phyloP scores from a whole-genome alignment of 37 sponge, comb jelly and placozoan species.

The Oopsacas minuta region DNA sequence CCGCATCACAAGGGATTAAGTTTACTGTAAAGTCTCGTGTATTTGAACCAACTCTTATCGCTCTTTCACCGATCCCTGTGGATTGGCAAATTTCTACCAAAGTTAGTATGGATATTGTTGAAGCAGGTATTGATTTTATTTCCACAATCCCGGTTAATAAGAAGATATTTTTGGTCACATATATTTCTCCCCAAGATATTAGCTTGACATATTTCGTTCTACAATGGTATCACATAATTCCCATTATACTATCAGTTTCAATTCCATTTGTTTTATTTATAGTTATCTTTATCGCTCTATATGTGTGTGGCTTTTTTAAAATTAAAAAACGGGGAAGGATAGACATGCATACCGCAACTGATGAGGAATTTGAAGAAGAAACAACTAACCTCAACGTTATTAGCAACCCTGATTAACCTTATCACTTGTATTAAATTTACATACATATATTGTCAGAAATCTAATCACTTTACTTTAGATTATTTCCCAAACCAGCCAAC shows the following conservation, averaged over 20 bases:
- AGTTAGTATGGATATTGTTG: neutral
- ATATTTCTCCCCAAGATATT: neutral
- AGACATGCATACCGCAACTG: neutral
- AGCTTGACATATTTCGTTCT: neutral
- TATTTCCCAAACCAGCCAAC: too few relatives aligned
- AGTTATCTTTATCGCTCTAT: neutral
- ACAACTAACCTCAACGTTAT: neutral
- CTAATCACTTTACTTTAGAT: too few relatives aligned
- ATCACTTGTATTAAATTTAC: neutral
- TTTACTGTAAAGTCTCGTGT: neutral
- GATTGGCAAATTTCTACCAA: neutral
- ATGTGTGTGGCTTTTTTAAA: slow-evolving; percentile 4
- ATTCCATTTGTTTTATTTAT: neutral
- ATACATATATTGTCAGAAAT: too few relatives aligned
- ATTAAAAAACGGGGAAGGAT: neutral
- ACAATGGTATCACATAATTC: slow-evolving; percentile 18
- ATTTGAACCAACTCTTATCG: neutral
- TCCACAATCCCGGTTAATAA: neutral
- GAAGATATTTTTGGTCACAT: neutral
- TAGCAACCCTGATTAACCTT: neutral
- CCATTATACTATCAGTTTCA: neutral
- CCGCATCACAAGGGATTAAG: neutral
- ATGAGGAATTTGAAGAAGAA: slow-evolving; percentile 13
- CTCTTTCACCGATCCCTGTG: neutral
- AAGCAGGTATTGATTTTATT: neutral